Base-by-base conservation (phyloP, 2,797 vertebrate genomes). In the Alca torda region DNA sequence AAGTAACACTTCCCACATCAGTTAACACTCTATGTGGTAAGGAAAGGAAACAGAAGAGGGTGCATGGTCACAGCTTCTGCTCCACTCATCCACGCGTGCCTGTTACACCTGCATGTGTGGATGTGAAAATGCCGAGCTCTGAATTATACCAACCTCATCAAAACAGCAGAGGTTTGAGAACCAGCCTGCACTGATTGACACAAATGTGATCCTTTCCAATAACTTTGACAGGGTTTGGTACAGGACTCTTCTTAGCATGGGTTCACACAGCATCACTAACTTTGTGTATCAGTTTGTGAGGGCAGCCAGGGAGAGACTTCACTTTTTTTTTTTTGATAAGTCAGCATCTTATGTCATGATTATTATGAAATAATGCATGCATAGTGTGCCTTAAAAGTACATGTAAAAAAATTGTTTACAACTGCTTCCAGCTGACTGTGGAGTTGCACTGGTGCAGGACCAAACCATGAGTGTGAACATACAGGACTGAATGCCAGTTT, bases 1-100 rank as follows among this genome's bases (percentile, higher is more conserved):
- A 94, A 93, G 51, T 83, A 90, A 86, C 84, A 68, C 91, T 87
- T 87, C 92, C 90, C 53, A 80, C 78, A 57, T 41, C 61, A 90
- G n/a, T 67, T 90, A 92, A 77, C 72, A 70, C 60, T 77, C n/a
- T 25, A 2, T 30, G 28, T 41, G 70, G 41, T 85, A 89, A 84
- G 81, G 63, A 91, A 76, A 90, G 43, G 59, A 94, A 94, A 88
- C 67, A 87, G 86, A 84, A 83, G 80, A 92, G 78, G 10, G 21
- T 92, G 60, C 90, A 78, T 6, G 72, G 89, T 77, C 87, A 82
- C 72, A 91, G 81, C 37, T 82, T 87, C 72, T 92, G 64, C 63
- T 86, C 67, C 48, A 53, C 59, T 88, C 84, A 76, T 82, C 54
- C 37, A 51, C 4, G 1, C n/a, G n/a, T 0, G 1, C 54, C 74